Conservation (phyloP, 1,140 invertebrate genomes). For the Penaeus japonicus region DNA sequence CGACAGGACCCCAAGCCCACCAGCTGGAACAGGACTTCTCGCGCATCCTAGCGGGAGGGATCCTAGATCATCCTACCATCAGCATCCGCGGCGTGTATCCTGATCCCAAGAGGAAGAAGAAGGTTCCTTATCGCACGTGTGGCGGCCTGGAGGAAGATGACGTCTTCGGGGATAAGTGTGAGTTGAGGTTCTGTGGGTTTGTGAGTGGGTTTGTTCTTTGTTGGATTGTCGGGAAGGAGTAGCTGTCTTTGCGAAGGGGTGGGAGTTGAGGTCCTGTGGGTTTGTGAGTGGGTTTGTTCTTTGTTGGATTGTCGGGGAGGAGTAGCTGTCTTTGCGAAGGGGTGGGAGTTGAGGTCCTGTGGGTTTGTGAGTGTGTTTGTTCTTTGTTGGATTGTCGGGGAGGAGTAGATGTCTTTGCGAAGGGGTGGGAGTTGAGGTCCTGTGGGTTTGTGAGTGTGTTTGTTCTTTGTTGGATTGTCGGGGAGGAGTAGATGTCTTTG, state of each 20-base stretch:
- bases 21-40: slow-evolving; percentile 81
- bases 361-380: neutral
- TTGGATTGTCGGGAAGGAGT: neutral
- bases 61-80: slow-evolving; percentile 77
- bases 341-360: no score
- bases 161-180: slow-evolving; percentile 18
- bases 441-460: neutral
- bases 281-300: neutral
- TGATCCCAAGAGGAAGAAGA: slow-evolving; percentile 68
- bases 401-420: neutral
- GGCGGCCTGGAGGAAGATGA: slow-evolving; percentile 53
- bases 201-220: neutral
- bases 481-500: neutral
- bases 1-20: slow-evolving; percentile 75
- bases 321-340: neutral
- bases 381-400: neutral
- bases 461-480: neutral
- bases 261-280: no score
- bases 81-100: slow-evolving; percentile 78
- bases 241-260: neutral
- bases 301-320: neutral
- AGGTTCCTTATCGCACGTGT: slow-evolving; percentile 58
- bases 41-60: slow-evolving; percentile 75
- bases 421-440: no score
- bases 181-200: neutral